Base-by-base conservation (phyloP, 2,888 invertebrate genomes). In the Dynastes hyllus region DNA sequence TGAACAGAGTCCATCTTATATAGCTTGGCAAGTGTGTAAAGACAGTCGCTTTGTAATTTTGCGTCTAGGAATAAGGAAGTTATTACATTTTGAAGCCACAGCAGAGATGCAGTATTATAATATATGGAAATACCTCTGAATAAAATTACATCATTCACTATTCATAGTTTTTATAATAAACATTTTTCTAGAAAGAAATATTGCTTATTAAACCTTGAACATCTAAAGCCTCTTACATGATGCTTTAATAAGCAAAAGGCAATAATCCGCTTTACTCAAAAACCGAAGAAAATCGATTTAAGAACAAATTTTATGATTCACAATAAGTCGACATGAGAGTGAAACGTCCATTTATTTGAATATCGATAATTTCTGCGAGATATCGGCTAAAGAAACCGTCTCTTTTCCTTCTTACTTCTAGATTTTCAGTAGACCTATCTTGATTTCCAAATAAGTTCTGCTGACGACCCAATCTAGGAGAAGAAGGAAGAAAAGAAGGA, bases 371-470 rank as follows among this genome's bases (percentile, higher is more conserved):
- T 29, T 61, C 61, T 29, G 32, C 32, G 29, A 5, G n/a, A 63
- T 32, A 63, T 32, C 63, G 29, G 32, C 63, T 2, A 32, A 63
- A 63, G 11, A 63, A 63, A 29, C 1, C 63, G 13, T 13, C 29
- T 32, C 32, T 27, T 63, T 32, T 29, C 27, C 11, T 29, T 32
- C 9, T 9, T 29, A 29, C 11, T 32, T 29, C 27, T 63, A 32
- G 63, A 63, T 29, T 63, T 63, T 32, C 63, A 29, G 63, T 29
- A 61, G 61, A 61, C 61, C 27, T 61, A 22, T 61, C 27, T 27
- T 61, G 61, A 61, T 61, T 61, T 61, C 61, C 61, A 61, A 61
- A 27, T 61, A 61, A 11, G 27, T 27, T 27, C 27, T 27, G 4
- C 29, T 9, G 9, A 58, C 55, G 55, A 58, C 6, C 55, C 9